phyloP scores from a whole-genome alignment of 2,797 vertebrate species.

The Chaetodon trifasciatus region DNA sequence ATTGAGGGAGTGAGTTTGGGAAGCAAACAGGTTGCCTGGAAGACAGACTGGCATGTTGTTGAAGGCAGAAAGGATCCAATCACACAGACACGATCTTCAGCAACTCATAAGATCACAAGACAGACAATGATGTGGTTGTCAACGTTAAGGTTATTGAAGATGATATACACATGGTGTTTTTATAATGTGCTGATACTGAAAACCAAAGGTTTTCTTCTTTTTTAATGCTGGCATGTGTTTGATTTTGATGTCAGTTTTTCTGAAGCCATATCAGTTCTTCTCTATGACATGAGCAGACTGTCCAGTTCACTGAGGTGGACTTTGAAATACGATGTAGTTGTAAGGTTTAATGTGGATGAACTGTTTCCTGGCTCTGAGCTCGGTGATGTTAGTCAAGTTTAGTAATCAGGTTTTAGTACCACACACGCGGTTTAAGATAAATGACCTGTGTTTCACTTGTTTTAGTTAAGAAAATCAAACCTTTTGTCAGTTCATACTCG shows the following conservation, averaged over 20 bases:
- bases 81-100: slow-evolving; percentile 7
- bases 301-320: slow-evolving; percentile 22
- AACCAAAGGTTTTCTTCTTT: slow-evolving; percentile 58
- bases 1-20: neutral
- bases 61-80: neutral
- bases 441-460: slow-evolving; percentile 5
- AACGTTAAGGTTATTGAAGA: slow-evolving; percentile 11
- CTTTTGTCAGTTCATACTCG: slow-evolving; percentile 5
- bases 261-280: slow-evolving; percentile 70
- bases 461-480: slow-evolving; percentile 13
- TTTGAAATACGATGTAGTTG: slow-evolving; percentile 27
- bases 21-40: neutral
- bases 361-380: slow-evolving; percentile 37
- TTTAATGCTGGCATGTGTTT: slow-evolving; percentile 29
- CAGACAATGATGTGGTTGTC: neutral
- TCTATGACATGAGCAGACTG: slow-evolving; percentile 20
- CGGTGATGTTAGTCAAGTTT: slow-evolving; percentile 11
- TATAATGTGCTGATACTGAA: slow-evolving; percentile 43
- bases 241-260: slow-evolving; percentile 49
- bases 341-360: slow-evolving; percentile 39
- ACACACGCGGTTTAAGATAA: neutral
- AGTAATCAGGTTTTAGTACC: slow-evolving; percentile 22
- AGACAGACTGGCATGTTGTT: neutral
- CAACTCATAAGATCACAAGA: neutral
- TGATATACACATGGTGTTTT: slow-evolving; percentile 31